Evolutionary conservation across 2,888 invertebrate genomes (phyloP).

Genomic region (Heliconius aoede): DNA sequence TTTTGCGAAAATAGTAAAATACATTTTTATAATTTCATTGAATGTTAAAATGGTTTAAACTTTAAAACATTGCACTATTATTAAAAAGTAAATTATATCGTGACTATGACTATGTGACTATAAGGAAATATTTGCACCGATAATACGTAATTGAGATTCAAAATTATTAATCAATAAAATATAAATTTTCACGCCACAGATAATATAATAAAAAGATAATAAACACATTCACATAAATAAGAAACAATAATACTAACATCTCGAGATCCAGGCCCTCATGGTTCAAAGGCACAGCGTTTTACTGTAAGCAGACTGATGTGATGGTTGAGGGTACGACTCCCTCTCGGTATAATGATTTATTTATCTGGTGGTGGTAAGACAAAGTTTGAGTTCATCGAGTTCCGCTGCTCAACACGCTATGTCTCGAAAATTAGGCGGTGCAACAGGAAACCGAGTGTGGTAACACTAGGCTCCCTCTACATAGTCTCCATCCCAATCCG

Average conservation of each 20-base stretch:
- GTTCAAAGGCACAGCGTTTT: not conserved
- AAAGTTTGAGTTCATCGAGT: no score
- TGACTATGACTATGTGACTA: not conserved
- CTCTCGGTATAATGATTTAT: not conserved
- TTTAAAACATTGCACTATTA: conserved; percentile 7
- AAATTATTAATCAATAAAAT: conserved; percentile 6
- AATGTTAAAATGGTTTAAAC: conserved; percentile 5
- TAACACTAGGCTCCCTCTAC: not conserved
- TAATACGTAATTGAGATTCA: conserved; percentile 3
- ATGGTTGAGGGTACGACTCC: no score
- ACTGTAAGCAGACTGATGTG: no score
- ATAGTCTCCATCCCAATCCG: not conserved
- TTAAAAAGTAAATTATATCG: not conserved
- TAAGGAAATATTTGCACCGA: conserved; percentile 1
- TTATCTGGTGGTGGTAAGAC: no score
- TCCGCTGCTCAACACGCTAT: no score
- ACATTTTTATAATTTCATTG: not conserved
- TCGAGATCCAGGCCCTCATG: not conserved
- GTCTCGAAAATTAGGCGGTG: no score
- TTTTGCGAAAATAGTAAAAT: no score
- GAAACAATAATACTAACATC: not conserved
- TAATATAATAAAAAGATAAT: not conserved
- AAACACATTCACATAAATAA: conserved; percentile 1
- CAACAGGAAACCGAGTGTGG: no score
- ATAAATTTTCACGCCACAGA: not conserved